Base-by-base conservation (phyloP, 2,888 invertebrate genomes). In the Ormyrus pomaceus region DNA sequence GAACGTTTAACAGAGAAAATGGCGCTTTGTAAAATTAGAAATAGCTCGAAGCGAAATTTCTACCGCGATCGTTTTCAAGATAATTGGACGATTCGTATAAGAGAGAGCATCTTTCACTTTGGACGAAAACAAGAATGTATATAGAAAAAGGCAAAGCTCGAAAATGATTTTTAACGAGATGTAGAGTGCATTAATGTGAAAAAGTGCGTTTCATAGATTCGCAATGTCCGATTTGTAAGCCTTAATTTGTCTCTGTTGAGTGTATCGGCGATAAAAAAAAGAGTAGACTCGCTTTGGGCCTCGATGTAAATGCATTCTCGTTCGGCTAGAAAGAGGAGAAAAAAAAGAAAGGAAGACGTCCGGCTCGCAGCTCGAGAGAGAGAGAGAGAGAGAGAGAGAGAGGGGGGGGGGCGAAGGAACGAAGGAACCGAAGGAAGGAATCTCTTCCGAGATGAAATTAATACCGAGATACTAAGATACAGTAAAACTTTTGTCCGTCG, bases 381-480 rank as follows among this genome's bases (percentile, higher is more conserved):
- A 59, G 58, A 77, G 11, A 53, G 11, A 45, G 50, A 34, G 10
- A 5, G 10, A 6, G n/a, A 48, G 56, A 48, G 56, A 46, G 34
- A 46, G 6, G 6, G 58, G 11, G 10, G 34, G 46, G 34, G n/a
- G 45, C n/a, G 46, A 7, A 19, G n/a, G 46, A 5, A 58, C 65
- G 50, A 50, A 55, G 53, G 45, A 10, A 53, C 3, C 50, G 65
- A 58, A 45, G 48, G 34, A 34, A 45, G 51, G 59, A 77, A 58
- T 77, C 69, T 80, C 69, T 72, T 56, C 13, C 64, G 51, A 80
- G 80, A 72, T 80, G 80, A 77, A 80, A 80, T 80, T 77, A 77
- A 80, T 80, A 80, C 77, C 73, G 46, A 72, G 80, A 80, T 80
- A 80, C 59, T 66, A 68, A 76, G 77, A 77, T 77, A 77, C 62